These are phyloP conservation scores for Sphaeramia orbicularis DNA, from an alignment of 2,797 vertebrate species.

Conservation along the genomic window DNA sequence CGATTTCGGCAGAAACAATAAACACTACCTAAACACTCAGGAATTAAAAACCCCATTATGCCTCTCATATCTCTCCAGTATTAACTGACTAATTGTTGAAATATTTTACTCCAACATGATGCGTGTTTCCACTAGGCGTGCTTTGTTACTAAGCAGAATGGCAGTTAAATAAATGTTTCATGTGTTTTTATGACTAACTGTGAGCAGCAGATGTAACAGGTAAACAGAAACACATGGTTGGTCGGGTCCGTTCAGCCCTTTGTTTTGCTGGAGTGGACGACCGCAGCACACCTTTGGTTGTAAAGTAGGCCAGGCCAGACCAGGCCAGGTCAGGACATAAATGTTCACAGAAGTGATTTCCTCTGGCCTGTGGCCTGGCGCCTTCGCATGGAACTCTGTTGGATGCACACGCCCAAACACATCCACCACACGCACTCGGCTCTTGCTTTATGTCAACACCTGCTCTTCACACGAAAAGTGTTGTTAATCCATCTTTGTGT, in stretches of 20 bases:
- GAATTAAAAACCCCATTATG: neutral
- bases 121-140: conserved; percentile 36
- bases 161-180: conserved; percentile 51
- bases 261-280: conserved; percentile 68
- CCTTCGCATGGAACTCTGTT: conserved; percentile 49
- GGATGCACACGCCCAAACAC: conserved; percentile 47
- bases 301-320: too few relatives aligned
- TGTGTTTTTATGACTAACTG: conserved; percentile 58
- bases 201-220: conserved; percentile 66
- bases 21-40: too few relatives aligned
- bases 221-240: conserved; percentile 83
- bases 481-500: conserved; percentile 32
- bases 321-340: conserved; percentile 62
- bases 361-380: conserved; percentile 55
- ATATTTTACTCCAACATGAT: conserved; percentile 18
- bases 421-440: conserved; percentile 45
- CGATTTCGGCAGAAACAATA: too few relatives aligned
- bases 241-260: conserved; percentile 40
- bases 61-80: conserved; percentile 1
- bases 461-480: conserved; percentile 59
- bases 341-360: conserved; percentile 70
- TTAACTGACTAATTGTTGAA: conserved; percentile 9
- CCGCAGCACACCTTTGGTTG: conserved; percentile 65
- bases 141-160: conserved; percentile 50
- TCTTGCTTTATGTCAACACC: conserved; percentile 57